These are phyloP conservation scores for Pollicipes pollicipes DNA, from an alignment of 1,140 invertebrate species.

Conservation along the genomic window DNA sequence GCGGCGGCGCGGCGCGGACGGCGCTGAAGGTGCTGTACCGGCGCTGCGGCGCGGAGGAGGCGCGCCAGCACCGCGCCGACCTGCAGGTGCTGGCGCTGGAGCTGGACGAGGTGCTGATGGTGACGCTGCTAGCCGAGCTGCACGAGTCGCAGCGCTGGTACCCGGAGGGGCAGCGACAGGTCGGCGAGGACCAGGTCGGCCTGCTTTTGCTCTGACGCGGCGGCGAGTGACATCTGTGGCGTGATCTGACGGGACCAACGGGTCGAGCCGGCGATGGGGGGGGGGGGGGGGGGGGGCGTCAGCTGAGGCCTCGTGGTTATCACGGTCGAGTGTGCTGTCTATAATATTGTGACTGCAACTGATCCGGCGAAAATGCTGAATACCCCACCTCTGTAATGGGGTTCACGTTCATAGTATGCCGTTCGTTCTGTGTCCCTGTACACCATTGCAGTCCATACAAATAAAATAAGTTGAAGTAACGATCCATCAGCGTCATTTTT, in stretches of 20 bases:
- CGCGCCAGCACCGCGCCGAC: background rate
- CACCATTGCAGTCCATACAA: too few relatives aligned
- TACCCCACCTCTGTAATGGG: too few relatives aligned
- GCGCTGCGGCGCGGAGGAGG: background rate
- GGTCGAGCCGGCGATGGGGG: too few relatives aligned
- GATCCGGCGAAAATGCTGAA: too few relatives aligned
- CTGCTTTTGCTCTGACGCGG: constrained; percentile 15
- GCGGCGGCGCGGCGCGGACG: background rate
- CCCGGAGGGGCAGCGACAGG: constrained; percentile 17
- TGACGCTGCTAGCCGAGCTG: background rate
- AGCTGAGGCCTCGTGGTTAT: constrained; percentile 11
- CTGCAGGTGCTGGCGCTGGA: background rate
- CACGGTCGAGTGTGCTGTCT: too few relatives aligned
- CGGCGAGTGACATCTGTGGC: constrained; percentile 15
- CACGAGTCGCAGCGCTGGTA: constrained; percentile 9
- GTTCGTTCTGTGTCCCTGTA: too few relatives aligned
- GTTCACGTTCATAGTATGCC: too few relatives aligned
- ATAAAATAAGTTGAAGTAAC: too few relatives aligned
- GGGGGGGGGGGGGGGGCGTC: too few relatives aligned
- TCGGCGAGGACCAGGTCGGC: constrained; percentile 14
- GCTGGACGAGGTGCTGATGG: background rate
- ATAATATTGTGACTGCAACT: too few relatives aligned
- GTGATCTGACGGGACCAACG: too few relatives aligned
- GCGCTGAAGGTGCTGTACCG: background rate
- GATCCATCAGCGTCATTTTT: too few relatives aligned